Evolutionary conservation across 2,888 invertebrate species (phyloP).

Genomic region (Netelia virgata): DNA sequence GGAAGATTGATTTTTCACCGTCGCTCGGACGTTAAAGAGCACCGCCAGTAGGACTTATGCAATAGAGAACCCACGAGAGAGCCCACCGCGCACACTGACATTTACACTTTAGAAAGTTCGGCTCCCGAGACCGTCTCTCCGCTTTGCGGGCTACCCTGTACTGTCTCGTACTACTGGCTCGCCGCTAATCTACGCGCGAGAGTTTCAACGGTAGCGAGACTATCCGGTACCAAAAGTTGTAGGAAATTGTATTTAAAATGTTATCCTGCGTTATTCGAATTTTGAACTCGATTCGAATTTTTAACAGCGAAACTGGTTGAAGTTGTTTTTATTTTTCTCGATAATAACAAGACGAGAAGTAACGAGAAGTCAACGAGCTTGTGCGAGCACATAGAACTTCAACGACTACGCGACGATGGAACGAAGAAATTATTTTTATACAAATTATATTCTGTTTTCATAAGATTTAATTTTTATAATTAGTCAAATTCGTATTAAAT

Average conservation of each 20-base stretch:
- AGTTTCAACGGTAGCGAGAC: constrained; percentile 24
- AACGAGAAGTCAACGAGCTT: constrained; percentile 34
- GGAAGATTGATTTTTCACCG: constrained; percentile 47
- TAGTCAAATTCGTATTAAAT: not conserved
- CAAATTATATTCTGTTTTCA: not conserved
- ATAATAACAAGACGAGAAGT: not conserved
- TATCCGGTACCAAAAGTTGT: constrained; percentile 18
- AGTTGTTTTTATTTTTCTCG: not conserved
- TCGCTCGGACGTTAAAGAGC: constrained; percentile 60
- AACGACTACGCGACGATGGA: not conserved
- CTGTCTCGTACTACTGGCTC: constrained; percentile 45
- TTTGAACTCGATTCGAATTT: constrained; percentile 2
- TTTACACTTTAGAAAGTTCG: constrained; percentile 84
- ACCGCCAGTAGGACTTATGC: constrained; percentile 72
- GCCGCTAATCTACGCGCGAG: constrained; percentile 40
- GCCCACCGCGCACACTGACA: constrained; percentile 76
- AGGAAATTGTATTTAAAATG: not conserved
- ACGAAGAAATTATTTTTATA: not conserved
- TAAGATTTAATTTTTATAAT: not conserved
- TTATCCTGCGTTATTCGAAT: not conserved
- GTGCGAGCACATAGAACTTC: constrained; percentile 19
- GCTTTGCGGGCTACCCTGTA: constrained; percentile 35
- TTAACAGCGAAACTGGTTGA: constrained; percentile 21
- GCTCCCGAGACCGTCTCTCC: constrained; percentile 67
- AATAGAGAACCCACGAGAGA: constrained; percentile 74